Percentiles rank a stretch among this genome's conserved stretches.
These are phyloP conservation scores for Enteromius treurensis DNA, from an alignment of 2,797 vertebrate species.

Conservation along the genomic window DNA sequence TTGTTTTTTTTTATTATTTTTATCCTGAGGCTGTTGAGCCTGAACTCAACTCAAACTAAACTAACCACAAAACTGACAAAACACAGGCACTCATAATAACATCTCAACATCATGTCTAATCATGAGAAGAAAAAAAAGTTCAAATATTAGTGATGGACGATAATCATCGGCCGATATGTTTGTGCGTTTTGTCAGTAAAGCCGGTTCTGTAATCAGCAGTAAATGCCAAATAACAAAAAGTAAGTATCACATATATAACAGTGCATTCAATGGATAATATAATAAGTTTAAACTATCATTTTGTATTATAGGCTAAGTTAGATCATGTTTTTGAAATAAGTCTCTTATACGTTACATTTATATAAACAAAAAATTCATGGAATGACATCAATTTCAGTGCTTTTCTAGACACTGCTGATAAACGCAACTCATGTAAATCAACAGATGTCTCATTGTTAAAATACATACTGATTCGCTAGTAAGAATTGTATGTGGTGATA, in stretches of 20 bases:
- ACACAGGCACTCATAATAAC: slow-evolving; percentile 62
- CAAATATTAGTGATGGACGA: too few relatives aligned
- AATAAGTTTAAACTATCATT: not conserved
- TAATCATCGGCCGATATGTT: too few relatives aligned
- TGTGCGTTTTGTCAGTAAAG: too few relatives aligned
- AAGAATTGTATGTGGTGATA: too few relatives aligned
- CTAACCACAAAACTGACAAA: slow-evolving; percentile 53
- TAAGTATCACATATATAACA: not conserved
- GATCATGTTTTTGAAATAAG: not conserved
- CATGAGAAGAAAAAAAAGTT: not conserved
- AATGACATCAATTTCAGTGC: not conserved
- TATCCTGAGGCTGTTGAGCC: slow-evolving; percentile 65
- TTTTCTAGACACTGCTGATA: not conserved
- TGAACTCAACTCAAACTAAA: slow-evolving; percentile 65
- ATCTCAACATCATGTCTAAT: slow-evolving; percentile 61
- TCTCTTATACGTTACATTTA: not conserved
- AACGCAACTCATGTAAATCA: not conserved
- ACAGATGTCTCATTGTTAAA: not conserved
- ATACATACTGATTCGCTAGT: not conserved
- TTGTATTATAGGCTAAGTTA: too few relatives aligned
- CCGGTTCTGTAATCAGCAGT: too few relatives aligned
- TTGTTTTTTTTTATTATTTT: slow-evolving; percentile 54
- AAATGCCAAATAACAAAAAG: not conserved
- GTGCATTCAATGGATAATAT: not conserved
- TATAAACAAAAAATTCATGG: not conserved